phyloP scores from a whole-genome alignment of 2,797 vertebrate species.

The Natrix natrix region DNA sequence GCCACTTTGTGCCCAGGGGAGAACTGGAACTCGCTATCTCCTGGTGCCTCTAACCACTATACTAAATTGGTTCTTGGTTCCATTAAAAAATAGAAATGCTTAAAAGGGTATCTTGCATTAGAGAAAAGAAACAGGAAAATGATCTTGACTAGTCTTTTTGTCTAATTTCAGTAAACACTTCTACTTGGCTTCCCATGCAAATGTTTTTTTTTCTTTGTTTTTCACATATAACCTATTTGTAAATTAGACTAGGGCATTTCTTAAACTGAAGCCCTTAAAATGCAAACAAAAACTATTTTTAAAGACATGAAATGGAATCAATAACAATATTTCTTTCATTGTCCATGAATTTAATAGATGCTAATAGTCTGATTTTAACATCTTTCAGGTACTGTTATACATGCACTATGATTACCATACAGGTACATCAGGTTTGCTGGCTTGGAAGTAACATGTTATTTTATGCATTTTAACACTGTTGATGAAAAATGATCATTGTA shows the following conservation, averaged over 20 bases:
- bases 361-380: constrained; percentile 19
- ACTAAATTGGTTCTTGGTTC: neutral
- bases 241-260: neutral
- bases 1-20: neutral
- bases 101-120: constrained; percentile 24
- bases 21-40: neutral
- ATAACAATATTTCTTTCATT: neutral
- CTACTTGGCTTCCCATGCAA: constrained; percentile 5
- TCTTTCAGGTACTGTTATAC: neutral
- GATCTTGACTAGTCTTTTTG: constrained; percentile 37
- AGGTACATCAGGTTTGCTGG: constrained; percentile 2
- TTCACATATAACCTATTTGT: constrained; percentile 16
- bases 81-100: constrained; percentile 32
- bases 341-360: neutral
- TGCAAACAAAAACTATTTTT: neutral
- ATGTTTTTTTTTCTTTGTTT: constrained; percentile 19
- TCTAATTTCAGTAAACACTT: constrained; percentile 33
- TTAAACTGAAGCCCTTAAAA: neutral
- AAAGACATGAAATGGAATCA: neutral
- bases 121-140: constrained; percentile 36
- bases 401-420: neutral
- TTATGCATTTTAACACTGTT: constrained; percentile 38
- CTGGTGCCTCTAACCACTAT: neutral
- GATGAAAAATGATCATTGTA: constrained; percentile 39
- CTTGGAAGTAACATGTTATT: constrained; percentile 13